A percentile compares a stretch with the other conserved stretches of the same genome.
Conservation (phyloP, 2,113 vertebrate species). For the Platysternon megacephalum region DNA sequence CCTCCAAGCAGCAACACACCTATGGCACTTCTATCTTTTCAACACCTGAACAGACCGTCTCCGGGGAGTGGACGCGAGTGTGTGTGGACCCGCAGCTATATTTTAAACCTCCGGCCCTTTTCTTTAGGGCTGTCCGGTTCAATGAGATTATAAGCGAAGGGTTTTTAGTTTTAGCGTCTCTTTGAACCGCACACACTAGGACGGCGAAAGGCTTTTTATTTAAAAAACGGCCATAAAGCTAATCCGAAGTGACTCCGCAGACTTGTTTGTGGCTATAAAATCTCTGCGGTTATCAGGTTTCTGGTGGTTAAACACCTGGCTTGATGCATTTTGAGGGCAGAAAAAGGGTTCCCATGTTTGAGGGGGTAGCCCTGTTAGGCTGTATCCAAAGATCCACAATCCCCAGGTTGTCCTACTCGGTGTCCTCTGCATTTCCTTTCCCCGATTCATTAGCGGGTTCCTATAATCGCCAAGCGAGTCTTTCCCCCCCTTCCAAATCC, state of each 20-base stretch:
- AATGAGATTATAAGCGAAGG: neutral
- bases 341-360: no score
- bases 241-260: neutral
- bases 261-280: neutral
- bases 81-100: neutral
- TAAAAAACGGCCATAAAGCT: neutral
- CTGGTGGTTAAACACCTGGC: neutral
- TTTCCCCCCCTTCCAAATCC: neutral
- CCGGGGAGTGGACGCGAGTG: neutral
- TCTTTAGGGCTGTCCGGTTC: neutral
- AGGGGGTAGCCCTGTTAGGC: no score
- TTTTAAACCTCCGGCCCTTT: neutral
- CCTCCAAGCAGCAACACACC: neutral
- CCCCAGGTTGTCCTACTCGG: no score
- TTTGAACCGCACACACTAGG: rapidly evolving
- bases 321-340: rapidly evolving
- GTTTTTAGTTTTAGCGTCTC: neutral
- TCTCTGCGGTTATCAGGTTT: neutral
- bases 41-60: neutral
- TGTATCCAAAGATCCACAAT: no score
- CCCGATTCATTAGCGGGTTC: neutral
- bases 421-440: neutral
- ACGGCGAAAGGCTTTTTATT: neutral
- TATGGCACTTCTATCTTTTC: rapidly evolving
- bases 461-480: rapidly evolving